These are phyloP conservation scores for Deroplatys truncata DNA, from an alignment of 2,888 invertebrate genomes.

Conservation along the genomic window DNA sequence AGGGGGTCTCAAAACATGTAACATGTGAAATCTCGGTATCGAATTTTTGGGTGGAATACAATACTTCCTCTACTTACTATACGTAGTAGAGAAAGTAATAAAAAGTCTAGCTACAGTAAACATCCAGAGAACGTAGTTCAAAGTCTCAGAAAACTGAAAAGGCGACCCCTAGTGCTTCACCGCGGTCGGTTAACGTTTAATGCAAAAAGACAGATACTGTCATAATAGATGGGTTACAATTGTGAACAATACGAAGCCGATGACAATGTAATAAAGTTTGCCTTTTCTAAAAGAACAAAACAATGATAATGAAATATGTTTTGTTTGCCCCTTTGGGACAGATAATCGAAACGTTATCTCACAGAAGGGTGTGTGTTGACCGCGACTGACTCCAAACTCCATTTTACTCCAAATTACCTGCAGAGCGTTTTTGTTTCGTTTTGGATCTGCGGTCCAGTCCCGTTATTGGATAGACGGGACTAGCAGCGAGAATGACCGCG, in stretches of 20 bases:
- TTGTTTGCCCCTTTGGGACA: neutral
- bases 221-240: neutral
- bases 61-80: no score
- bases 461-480: neutral
- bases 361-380: neutral
- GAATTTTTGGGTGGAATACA: no score
- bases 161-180: no score
- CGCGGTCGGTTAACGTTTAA: no score
- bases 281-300: neutral
- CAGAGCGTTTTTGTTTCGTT: neutral
- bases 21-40: no score
- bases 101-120: no score
- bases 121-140: no score
- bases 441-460: neutral
- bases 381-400: neutral
- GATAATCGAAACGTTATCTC: neutral
- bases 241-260: neutral
- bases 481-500: neutral
- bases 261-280: neutral
- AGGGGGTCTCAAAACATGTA: no score
- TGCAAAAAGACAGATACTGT: no score
- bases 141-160: no score
- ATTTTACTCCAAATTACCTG: conserved; percentile 2
- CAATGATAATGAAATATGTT: neutral
- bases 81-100: no score